phyloP scores from a whole-genome alignment of 2,888 invertebrate genomes.

The Dilophus febrilis region DNA sequence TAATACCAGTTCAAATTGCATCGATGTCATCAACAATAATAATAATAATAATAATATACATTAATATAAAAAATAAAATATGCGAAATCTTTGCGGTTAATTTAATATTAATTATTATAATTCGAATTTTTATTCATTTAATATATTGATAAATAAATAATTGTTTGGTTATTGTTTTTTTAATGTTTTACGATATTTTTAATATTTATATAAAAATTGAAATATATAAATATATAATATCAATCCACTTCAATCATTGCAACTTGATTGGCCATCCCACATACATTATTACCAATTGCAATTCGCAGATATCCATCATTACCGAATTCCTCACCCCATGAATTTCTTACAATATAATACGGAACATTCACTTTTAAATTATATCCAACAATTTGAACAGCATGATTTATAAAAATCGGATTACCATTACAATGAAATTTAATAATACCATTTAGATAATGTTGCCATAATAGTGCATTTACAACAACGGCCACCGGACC shows the following conservation, averaged over 20 bases:
- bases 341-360: slow-evolving; percentile 68
- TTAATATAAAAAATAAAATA: too few species aligned
- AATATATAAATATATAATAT: too few species aligned
- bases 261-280: slow-evolving; percentile 60
- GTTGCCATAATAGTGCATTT: slow-evolving; percentile 71
- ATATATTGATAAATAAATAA: too few species aligned
- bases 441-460: slow-evolving; percentile 70
- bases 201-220: too few species aligned
- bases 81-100: too few species aligned
- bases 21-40: too few species aligned
- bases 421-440: slow-evolving; percentile 58
- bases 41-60: too few species aligned
- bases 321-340: slow-evolving; percentile 68
- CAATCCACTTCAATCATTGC: slow-evolving; percentile 25
- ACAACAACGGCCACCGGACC: slow-evolving; percentile 70
- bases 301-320: slow-evolving; percentile 58
- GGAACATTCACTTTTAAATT: slow-evolving; percentile 53
- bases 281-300: slow-evolving; percentile 57
- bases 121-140: too few species aligned
- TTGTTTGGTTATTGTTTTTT: too few species aligned
- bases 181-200: too few species aligned
- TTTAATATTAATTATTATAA: too few species aligned
- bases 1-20: too few species aligned
- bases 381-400: slow-evolving; percentile 70
- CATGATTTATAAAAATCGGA: slow-evolving; percentile 51